Evolutionary conservation across 2,888 invertebrate species (phyloP), one percentile per base, ranked within the genome.

Genomic region (Creontiades dilutus): DNA sequence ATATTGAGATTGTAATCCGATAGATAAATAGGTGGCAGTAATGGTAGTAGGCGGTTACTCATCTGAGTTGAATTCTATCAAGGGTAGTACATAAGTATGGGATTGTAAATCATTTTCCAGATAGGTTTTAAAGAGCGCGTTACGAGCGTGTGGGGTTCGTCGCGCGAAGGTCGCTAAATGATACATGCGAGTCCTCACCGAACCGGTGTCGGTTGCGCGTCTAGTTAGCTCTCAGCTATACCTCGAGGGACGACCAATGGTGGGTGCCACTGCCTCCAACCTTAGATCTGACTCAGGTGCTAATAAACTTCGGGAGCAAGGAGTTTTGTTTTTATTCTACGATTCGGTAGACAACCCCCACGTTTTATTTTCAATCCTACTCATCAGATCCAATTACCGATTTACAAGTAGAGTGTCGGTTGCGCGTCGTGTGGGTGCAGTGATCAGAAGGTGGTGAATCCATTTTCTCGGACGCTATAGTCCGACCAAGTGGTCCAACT

Each of bases 381-480:
- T 61, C 76, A 48, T 86, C 86, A 86, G 86, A 75, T 86, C 86
- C 86, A 86, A 86, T 86, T 86, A 86, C 86, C 86, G 76, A 86
- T 86, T 76, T 86, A 76, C 86, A 48, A 86, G 76, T 75, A 52
- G 4, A 23, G 52, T 23, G 82, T 52, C 52, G 27, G 19, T 3
- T 61, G 61, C 37, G 85, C 4, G 23, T 5, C 57, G 57, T 57
- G 57, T 52, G 16, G 52, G 52, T 52, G 52, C 14, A 16, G 16
- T 2, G 52, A 52, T 52, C 52, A 11, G 52, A 13, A 52, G 16
- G 52, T 52, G 52, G 52, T 12, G 13, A 16, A 52, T 52, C 52
- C 16, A 52, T 52, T 16, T n/a, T 27, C 28, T 75, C 75, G 19
- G 12, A 7, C 1, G 13, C 82, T 78, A 46, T 37, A 37, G 5